Evolutionary conservation across 2,113 vertebrate species (phyloP).

Genomic region (Neogale vison): DNA sequence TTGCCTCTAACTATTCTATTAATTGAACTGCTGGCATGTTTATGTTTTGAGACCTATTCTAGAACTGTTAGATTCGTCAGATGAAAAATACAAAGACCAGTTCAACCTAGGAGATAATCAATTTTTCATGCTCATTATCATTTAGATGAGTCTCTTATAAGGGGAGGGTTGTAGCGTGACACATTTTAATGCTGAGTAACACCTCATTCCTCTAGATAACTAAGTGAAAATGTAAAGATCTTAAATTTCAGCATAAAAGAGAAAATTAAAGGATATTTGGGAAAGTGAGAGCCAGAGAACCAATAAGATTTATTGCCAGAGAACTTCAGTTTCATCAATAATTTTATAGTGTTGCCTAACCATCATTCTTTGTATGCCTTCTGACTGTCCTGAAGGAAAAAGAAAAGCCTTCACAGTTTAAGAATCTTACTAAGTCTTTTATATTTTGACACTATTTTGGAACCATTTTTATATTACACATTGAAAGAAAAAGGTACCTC

Average conservation of each 20-base stretch:
- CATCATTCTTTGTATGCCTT: not conserved
- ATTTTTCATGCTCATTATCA: slow-evolving; percentile 80
- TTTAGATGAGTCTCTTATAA: slow-evolving; percentile 75
- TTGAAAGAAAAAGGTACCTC: not conserved
- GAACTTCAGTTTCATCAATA: slow-evolving; percentile 4
- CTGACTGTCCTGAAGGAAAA: not conserved
- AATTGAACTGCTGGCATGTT: slow-evolving; percentile 63
- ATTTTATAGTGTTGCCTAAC: slow-evolving; percentile 41
- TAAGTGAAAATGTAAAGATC: slow-evolving; percentile 9
- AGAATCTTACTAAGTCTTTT: slow-evolving; percentile 32
- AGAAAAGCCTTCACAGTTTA: not conserved
- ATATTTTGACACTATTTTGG: slow-evolving; percentile 33
- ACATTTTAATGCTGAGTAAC: slow-evolving; percentile 51
- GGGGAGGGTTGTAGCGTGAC: slow-evolving; percentile 21
- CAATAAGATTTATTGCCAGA: not conserved
- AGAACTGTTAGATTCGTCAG: slow-evolving; percentile 20
- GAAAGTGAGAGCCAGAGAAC: not conserved
- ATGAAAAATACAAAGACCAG: slow-evolving; percentile 68
- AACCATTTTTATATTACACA: not conserved
- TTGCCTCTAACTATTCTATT: slow-evolving; percentile 50
- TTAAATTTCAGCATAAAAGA: slow-evolving; percentile 40
- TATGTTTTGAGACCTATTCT: slow-evolving; percentile 55
- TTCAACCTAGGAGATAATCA: slow-evolving; percentile 70
- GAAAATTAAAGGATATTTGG: slow-evolving; percentile 14
- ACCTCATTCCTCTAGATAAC: slow-evolving; percentile 39